Evolutionary conservation across 2,888 invertebrate genomes (phyloP).

Genomic region (Agapostemon virescens): DNA sequence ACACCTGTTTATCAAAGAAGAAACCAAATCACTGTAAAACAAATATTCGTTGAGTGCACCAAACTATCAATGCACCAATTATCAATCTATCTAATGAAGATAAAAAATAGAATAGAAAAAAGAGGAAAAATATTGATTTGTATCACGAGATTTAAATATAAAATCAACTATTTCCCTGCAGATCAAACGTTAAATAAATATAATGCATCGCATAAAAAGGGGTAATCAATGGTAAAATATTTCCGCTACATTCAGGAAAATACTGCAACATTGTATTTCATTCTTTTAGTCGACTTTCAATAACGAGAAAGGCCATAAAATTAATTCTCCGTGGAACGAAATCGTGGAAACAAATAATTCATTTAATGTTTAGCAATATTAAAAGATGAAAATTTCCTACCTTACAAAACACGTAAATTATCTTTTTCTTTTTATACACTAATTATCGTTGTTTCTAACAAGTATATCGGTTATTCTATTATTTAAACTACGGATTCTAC

Average conservation of each 20-base stretch:
- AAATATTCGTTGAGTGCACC: no score
- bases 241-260: background rate
- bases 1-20: no score
- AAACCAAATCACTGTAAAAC: no score
- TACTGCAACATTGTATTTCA: background rate
- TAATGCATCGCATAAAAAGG: background rate
- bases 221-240: background rate
- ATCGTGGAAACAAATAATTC: background rate
- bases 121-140: no score
- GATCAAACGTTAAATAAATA: background rate
- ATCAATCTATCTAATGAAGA: no score
- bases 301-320: background rate
- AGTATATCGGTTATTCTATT: no score
- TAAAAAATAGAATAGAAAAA: no score
- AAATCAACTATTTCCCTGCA: no score
- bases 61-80: no score
- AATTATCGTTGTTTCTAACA: background rate
- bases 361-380: background rate
- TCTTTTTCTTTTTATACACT: background rate
- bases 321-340: background rate
- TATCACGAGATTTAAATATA: no score
- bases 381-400: background rate
- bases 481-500: background rate
- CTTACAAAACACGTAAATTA: background rate
- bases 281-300: background rate